Evolutionary conservation across 2,113 vertebrate genomes (phyloP), one percentile per base, ranked within the genome.

Genomic region (Nibea albiflora): DNA sequence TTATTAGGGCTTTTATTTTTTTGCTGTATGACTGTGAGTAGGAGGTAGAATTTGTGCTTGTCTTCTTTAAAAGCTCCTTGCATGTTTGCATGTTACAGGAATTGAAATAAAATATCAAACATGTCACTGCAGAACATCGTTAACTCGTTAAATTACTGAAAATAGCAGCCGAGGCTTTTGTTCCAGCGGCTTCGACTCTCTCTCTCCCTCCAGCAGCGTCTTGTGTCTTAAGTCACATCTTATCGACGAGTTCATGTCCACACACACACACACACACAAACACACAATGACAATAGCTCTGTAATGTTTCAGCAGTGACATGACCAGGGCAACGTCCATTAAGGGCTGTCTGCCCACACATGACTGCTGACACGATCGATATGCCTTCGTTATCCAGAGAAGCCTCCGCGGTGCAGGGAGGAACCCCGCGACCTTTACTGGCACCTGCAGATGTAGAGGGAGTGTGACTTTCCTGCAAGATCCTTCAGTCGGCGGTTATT

Each of bases 261-360:
- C 22, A 68, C 49, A 68, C 11, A 22, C 66, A 46, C 42, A 44
- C 58, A 65, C n/a, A n/a, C n/a, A n/a, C n/a, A n/a, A 26, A 70
- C n/a, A 17, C 62, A 50, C 77, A 77, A 57, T 80, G 78, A 82
- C 85, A 39, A 56, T 44, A 31, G 61, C 62, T 70, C 83, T 62
- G 72, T 78, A 71, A 80, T 76, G 89, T 73, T 85, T 81, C 53
- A 66, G 76, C 83, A 70, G 78, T 86, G 85, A 88, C 89, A 65
- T 66, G 73, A 66, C 50, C 78, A 4, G 53, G 20, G 44, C 54
- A 50, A 19, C 72, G 35, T 81, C 86, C 83, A 85, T 91, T 83
- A 81, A 56, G 9, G 35, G 74, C 72, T 44, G 69, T 84, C 89
- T 79, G 85, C 88, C 78, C 85, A 83, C 88, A 88, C 87, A 77